Evolutionary conservation across 2,797 vertebrate species (phyloP).

Genomic region (Urophycis tenuis): DNA sequence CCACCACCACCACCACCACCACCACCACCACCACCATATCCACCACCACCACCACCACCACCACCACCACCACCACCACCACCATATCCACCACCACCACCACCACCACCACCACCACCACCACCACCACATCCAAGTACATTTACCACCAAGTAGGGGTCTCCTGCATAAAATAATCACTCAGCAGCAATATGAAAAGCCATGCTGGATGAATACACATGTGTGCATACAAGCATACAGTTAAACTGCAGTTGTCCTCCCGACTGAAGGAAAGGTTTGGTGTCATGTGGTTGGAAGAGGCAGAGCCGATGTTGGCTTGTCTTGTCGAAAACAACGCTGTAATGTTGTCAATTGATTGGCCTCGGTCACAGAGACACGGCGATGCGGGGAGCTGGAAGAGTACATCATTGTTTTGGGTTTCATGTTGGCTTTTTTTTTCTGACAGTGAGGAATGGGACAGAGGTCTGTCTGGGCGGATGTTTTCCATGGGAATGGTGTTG

Average conservation of each 20-base stretch:
- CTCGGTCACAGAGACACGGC: not conserved
- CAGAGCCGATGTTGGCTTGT: not conserved
- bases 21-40: too few relatives aligned
- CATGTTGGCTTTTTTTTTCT: too few relatives aligned
- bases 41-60: too few relatives aligned
- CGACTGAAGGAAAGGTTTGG: not conserved
- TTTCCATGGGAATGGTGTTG: constrained; percentile 44
- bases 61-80: too few relatives aligned
- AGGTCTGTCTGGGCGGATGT: constrained; percentile 30
- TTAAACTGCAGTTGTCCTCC: not conserved
- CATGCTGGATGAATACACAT: not conserved
- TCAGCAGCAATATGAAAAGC: not conserved
- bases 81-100: too few relatives aligned
- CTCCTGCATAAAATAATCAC: not conserved
- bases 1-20: too few relatives aligned
- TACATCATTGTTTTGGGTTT: not conserved
- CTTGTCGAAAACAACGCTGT: not conserved
- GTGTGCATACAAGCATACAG: not conserved
- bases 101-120: too few relatives aligned
- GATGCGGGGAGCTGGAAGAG: not conserved
- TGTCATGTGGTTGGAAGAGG: not conserved
- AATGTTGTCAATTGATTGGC: not conserved
- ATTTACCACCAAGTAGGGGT: not conserved
- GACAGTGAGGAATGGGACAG: constrained; percentile 14
- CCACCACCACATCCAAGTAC: too few relatives aligned